Conservation (phyloP, 1,140 invertebrate species). For the Hestina assimilis region DNA sequence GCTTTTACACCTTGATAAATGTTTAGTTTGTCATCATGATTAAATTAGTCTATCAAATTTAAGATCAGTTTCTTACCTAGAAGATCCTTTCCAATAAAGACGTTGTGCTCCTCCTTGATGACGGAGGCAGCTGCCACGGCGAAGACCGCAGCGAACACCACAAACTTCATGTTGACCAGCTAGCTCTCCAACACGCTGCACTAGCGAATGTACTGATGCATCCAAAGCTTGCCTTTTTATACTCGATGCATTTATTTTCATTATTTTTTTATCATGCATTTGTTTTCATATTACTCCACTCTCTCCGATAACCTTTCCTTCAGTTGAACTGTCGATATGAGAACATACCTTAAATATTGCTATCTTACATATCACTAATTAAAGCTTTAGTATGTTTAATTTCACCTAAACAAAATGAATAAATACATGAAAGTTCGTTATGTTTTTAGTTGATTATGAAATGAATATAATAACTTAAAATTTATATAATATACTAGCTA, state of each 20-base stretch:
- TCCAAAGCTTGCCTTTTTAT: conserved; percentile 40
- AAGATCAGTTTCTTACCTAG: conserved; percentile 44
- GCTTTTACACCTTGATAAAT: no score
- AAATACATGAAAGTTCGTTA: no score
- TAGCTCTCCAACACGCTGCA: background rate
- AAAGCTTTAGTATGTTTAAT: no score
- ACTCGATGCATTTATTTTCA: conserved; percentile 28
- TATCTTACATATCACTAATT: no score
- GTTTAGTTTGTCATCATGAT: no score
- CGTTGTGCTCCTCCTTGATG: conserved; percentile 42
- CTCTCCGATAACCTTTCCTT: conserved; percentile 18
- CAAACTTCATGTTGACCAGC: conserved; percentile 46
- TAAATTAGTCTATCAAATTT: no score
- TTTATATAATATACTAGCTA: no score
- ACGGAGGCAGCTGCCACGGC: conserved; percentile 49
- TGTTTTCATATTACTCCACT: conserved; percentile 2
- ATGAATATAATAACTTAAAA: no score
- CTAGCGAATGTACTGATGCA: conserved; percentile 29
- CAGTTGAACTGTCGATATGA: background rate
- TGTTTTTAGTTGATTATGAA: no score
- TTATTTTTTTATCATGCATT: conserved; percentile 5
- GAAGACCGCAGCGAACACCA: conserved; percentile 46
- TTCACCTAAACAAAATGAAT: no score
- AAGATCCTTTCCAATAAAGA: conserved; percentile 50
- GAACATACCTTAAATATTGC: no score